Base-by-base conservation (phyloP, 2,888 invertebrate genomes). In the Cyaniris semiargus region DNA sequence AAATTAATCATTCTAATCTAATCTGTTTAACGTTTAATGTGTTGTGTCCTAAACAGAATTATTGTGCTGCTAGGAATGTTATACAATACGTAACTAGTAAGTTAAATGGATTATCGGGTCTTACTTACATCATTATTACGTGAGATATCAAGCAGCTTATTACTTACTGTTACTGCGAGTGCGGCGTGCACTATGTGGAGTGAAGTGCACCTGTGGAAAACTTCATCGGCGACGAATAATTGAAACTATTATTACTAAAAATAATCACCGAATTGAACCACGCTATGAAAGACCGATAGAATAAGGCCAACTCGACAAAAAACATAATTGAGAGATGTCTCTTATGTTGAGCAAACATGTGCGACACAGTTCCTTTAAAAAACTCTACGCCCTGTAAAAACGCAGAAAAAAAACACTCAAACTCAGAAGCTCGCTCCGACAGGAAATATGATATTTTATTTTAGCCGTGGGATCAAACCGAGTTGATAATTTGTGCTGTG, bases 361-460 rank as follows among this genome's bases (percentile, higher is more conserved):
- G 93, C 89, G 87, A 81, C 89, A 89, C 88, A 90, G 90, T 89
- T 90, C 89, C 88, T 90, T 77, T 92, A 92, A 93, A 93, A 93
- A 93, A 91, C 87, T 78, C 83, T 83, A 85, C 85, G 88, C 86
- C 83, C 87, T 87, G 87, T 89, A 89, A 89, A 90, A 89, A 89
- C 84, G 83, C 76, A 71, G 83, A 92, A 92, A 93, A 93, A 74
- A 89, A 84, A 84, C 90, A 90, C 91, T 92, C 88, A 83, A 92
- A 89, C 85, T 82, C 89, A 89, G 89, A 92, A 92, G 92, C 92
- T 89, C 86, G 90, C 86, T 84, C 88, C 90, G 91, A 92, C 93
- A 93, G 93, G 94, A 94, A 93, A 94, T 93, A 93, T 93, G 94
- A 94, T 94, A 94, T 93, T 94, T 94, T 93, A 94, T 93, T 93